phyloP scores from a whole-genome alignment of 2,113 vertebrate species.

The Rhinoderma darwinii region DNA sequence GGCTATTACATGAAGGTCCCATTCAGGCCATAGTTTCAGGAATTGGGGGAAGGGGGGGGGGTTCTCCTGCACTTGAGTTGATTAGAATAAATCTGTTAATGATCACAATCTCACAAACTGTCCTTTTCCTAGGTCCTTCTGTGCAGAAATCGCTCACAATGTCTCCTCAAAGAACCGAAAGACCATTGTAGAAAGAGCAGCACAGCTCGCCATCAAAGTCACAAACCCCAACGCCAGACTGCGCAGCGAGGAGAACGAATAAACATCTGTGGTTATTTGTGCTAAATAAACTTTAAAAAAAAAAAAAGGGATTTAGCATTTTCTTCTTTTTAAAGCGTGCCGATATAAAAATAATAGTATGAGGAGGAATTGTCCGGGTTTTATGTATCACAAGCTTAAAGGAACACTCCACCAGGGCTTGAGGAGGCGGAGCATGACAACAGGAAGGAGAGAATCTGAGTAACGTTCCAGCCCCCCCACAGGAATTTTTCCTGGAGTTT shows the following conservation, averaged over 20 bases:
- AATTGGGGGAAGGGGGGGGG: background rate
- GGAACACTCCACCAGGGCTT: too few relatives aligned
- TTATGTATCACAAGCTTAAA: too few relatives aligned
- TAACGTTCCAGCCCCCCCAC: too few relatives aligned
- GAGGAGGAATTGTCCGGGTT: background rate
- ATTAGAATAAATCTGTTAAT: background rate
- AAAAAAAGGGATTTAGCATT: background rate
- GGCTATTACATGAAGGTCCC: too few relatives aligned
- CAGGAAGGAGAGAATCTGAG: too few relatives aligned
- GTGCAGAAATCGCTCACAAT: conserved; percentile 97
- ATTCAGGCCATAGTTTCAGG: background rate
- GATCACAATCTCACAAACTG: background rate
- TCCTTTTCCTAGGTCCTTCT: conserved; percentile 81
- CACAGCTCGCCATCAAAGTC: conserved; percentile 97
- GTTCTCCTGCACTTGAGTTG: background rate
- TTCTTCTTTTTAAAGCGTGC: background rate
- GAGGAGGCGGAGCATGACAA: too few relatives aligned
- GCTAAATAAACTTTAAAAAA: conserved; percentile 83
- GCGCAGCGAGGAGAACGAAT: conserved; percentile 98
- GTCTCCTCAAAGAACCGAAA: conserved; percentile 99
- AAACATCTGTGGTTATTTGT: conserved; percentile 62
- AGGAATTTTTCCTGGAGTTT: too few relatives aligned
- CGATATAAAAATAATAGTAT: background rate
- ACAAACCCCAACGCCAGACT: conserved; percentile 97
- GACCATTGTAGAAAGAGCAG: conserved; percentile 92